These are phyloP conservation scores for Harmothoe impar DNA, from an alignment of 2,888 invertebrate species.

Conservation along the genomic window DNA sequence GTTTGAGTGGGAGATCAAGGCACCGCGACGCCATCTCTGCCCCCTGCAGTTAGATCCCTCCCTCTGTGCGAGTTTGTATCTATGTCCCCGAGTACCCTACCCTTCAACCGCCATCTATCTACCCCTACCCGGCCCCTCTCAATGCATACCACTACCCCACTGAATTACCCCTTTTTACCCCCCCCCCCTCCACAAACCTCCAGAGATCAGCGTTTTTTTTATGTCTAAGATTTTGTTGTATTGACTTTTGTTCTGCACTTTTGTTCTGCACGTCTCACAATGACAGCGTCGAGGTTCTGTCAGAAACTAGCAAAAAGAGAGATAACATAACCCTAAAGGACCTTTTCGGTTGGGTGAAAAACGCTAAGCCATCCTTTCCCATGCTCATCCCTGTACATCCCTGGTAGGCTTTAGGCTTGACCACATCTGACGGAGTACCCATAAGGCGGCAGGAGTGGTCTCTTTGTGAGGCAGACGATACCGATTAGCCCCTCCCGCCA, in stretches of 20 bases:
- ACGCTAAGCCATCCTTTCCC: neutral
- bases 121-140: neutral
- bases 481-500: neutral
- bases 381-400: neutral
- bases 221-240: neutral
- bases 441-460: neutral
- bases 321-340: neutral
- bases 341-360: neutral
- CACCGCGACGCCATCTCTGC: neutral
- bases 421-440: neutral
- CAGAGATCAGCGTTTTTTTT: neutral
- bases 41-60: conserved; percentile 23
- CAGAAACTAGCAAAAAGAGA: neutral
- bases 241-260: neutral
- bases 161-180: neutral
- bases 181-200: too few species aligned
- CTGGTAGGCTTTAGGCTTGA: neutral
- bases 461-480: conserved; percentile 7
- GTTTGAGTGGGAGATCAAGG: conserved; percentile 23
- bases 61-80: neutral
- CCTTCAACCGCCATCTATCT: neutral
- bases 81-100: neutral
- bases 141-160: neutral
- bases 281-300: neutral
- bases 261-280: neutral